phyloP scores from a whole-genome alignment of 2,888 invertebrate species.

The Drosophila conformis region DNA sequence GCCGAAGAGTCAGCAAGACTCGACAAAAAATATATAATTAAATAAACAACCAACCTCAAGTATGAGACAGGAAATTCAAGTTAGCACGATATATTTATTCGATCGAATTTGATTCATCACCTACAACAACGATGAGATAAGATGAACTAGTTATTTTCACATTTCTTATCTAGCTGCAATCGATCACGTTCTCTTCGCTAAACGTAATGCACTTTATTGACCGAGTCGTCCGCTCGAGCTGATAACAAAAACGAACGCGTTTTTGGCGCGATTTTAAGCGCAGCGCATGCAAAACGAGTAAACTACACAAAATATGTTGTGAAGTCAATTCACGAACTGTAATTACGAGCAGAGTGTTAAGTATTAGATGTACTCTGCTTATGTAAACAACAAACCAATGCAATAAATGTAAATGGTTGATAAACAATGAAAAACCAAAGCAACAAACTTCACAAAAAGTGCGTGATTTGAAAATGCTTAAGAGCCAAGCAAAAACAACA shows the following conservation, averaged over 20 bases:
- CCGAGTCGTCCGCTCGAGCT: background rate
- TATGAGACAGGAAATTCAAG: constrained; percentile 66
- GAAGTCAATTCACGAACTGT: constrained; percentile 38
- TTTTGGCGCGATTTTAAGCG: constrained; percentile 27
- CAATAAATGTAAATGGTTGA: constrained; percentile 37
- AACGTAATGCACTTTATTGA: constrained; percentile 19
- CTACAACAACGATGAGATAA: constrained; percentile 2
- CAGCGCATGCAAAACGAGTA: background rate
- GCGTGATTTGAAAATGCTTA: constrained; percentile 67
- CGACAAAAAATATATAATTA: constrained; percentile 2
- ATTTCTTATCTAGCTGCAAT: constrained; percentile 34
- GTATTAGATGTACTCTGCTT: constrained; percentile 28
- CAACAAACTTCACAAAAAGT: constrained; percentile 37
- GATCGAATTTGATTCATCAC: constrained; percentile 1
- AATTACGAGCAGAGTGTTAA: background rate
- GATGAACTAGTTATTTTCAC: constrained; percentile 18
- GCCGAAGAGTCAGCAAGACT: constrained; percentile 43
- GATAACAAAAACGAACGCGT: constrained; percentile 18
- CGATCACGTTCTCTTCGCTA: constrained; percentile 55
- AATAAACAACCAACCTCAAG: constrained; percentile 16
- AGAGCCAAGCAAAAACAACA: background rate
- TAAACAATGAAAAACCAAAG: constrained; percentile 50
- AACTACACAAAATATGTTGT: background rate
- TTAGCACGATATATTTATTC: constrained; percentile 27
- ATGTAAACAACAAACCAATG: constrained; percentile 57